Percentiles rank a stretch among this genome's conserved stretches.
Conservation (phyloP, 1,140 invertebrate species). For the Drosophila insularis region DNA sequence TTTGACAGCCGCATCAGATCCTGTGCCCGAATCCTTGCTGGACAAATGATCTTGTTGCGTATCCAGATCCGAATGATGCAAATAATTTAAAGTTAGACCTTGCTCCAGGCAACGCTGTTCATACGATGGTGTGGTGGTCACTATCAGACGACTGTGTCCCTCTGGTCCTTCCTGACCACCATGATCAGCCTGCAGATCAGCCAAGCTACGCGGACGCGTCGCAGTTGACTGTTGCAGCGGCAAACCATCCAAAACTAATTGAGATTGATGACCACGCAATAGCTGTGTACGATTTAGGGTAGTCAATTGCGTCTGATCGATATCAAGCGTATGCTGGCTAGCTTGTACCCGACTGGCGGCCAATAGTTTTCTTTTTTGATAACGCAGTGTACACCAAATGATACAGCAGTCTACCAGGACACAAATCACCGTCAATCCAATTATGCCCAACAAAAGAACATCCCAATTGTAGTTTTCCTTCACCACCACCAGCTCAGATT, state of each 20-base stretch:
- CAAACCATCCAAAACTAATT: constrained; percentile 50
- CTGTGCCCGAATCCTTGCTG: constrained; percentile 77
- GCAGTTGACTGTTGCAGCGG: constrained; percentile 40
- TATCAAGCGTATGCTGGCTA: constrained; percentile 57
- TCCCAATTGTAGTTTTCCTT: constrained; percentile 82
- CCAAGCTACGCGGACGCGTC: constrained; percentile 57
- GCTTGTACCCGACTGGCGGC: constrained; percentile 70
- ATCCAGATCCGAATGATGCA: constrained; percentile 64
- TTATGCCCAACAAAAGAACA: constrained; percentile 88
- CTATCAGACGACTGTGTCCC: constrained; percentile 61
- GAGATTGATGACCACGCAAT: constrained; percentile 46
- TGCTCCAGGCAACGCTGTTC: constrained; percentile 69
- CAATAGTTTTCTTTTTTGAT: constrained; percentile 84
- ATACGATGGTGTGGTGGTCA: constrained; percentile 70
- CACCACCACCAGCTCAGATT: constrained; percentile 83
- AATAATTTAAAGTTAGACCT: constrained; percentile 56
- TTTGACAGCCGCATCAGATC: constrained; percentile 76
- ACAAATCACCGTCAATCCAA: constrained; percentile 93
- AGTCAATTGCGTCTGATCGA: constrained; percentile 73
- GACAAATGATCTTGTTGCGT: constrained; percentile 73
- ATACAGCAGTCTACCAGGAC: constrained; percentile 94
- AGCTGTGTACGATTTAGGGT: constrained; percentile 69
- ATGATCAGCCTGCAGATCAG: constrained; percentile 52
- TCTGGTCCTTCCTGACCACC: constrained; percentile 21
- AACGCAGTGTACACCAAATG: constrained; percentile 96